These are phyloP conservation scores for Mycalesis mineus DNA, from an alignment of 2,888 invertebrate genomes.

Conservation along the genomic window DNA sequence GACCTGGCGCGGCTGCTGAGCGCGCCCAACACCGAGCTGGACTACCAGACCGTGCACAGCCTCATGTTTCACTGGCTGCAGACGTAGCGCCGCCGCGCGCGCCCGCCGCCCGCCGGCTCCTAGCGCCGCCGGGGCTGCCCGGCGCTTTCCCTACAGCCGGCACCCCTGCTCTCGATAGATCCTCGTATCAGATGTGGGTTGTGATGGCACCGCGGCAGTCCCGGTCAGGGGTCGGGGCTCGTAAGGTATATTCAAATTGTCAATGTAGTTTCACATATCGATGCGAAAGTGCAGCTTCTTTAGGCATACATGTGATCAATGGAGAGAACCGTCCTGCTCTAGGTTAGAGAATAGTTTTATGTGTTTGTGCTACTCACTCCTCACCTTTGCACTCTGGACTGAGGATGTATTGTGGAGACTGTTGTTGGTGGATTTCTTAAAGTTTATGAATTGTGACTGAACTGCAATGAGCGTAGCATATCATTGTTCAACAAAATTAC, in stretches of 20 bases:
- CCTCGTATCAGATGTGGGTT: too few species aligned
- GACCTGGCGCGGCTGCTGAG: slow-evolving; percentile 62
- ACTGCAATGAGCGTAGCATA: too few species aligned
- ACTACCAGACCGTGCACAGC: slow-evolving; percentile 72
- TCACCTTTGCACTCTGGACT: slow-evolving; percentile 11
- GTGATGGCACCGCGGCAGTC: too few species aligned
- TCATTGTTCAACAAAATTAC: background rate
- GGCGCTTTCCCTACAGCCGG: slow-evolving; percentile 17
- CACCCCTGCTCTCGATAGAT: too few species aligned
- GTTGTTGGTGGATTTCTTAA: background rate
- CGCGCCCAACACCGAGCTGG: slow-evolving; percentile 67
- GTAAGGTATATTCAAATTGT: slow-evolving; percentile 25
- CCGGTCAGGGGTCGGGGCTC: background rate
- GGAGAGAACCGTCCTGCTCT: slow-evolving; percentile 66
- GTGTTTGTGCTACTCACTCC: slow-evolving; percentile 28
- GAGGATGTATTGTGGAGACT: background rate
- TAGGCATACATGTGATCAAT: slow-evolving; percentile 41
- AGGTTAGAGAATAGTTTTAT: slow-evolving; percentile 42
- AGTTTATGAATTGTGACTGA: background rate
- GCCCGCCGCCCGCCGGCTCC: slow-evolving; percentile 18
- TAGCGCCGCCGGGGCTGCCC: background rate
- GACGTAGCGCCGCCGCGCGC: slow-evolving; percentile 48
- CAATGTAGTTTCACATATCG: slow-evolving; percentile 56
- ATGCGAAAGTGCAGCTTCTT: slow-evolving; percentile 44
- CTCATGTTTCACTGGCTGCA: slow-evolving; percentile 76